Conservation (phyloP, 37 sponge, comb jelly and placozoan species). For the Bolinopsis microptera region DNA sequence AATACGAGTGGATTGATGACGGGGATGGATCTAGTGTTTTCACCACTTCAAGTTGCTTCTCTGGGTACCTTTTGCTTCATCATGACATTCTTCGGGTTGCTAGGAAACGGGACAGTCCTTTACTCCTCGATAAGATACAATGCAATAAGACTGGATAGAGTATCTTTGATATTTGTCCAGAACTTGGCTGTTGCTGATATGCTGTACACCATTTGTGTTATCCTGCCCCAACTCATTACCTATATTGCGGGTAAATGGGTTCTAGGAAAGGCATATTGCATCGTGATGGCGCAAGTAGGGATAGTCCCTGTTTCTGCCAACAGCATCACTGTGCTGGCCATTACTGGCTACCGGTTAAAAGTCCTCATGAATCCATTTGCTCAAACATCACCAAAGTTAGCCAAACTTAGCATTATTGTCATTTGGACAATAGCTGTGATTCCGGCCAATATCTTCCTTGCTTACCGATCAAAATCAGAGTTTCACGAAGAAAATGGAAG, state of each 20-base stretch:
- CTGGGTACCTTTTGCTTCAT: conserved; percentile 27
- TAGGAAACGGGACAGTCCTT: conserved; percentile 49
- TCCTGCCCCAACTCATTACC: conserved; percentile 44
- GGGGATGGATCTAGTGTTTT: not conserved
- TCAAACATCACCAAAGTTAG: not conserved
- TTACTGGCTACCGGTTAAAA: not conserved
- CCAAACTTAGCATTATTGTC: not conserved
- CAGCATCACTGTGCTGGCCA: conserved; percentile 60
- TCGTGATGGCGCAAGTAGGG: conserved; percentile 23
- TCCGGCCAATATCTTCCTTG: not conserved
- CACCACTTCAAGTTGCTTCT: not conserved
- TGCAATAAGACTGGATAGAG: conserved; percentile 40
- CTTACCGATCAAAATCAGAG: conserved; percentile 3
- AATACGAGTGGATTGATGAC: no score
- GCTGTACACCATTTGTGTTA: conserved; percentile 47
- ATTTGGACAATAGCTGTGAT: conserved; percentile 18
- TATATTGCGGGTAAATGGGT: conserved; percentile 10
- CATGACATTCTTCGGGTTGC: conserved; percentile 36
- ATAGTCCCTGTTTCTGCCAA: conserved; percentile 43
- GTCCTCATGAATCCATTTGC: conserved; percentile 13
- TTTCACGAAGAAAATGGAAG: conserved; percentile 24
- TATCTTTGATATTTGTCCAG: conserved; percentile 4
- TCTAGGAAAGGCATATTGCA: conserved; percentile 23
- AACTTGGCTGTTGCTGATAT: conserved; percentile 52
- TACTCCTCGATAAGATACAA: conserved; percentile 63